Base-by-base conservation (phyloP, 92 coral and sea anemone species). In the Micromussa lordhowensis region DNA sequence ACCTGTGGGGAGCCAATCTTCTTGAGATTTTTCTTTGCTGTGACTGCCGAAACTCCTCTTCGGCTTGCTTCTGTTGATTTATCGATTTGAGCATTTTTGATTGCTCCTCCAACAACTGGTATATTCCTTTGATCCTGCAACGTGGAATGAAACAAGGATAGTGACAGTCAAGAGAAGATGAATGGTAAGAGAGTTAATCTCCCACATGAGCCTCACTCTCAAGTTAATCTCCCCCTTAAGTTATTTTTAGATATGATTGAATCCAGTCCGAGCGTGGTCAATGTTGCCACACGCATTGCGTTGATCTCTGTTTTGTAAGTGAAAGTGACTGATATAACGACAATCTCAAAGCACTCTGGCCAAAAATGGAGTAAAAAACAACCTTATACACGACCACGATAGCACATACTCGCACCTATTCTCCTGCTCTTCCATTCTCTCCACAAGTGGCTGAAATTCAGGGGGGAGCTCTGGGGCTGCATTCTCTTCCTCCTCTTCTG, bases 361-460 rank as follows among this genome's bases (percentile, higher is more conserved):
- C 21, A 18, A 59, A 59, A 59, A 21, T 59, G 3, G 9, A 4
- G n/a, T 24, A 59, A 59, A 21, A 3, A 3, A 21, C 22, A 59
- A 59, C 66, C 9, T 59, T 59, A 4, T 18, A 5, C n/a, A 21
- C 7, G 66, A 59, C 66, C 51, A 13, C 5, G 26, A 59, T 5
- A 59, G 68, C 1, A 0, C 34, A 69, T 1, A 18, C 15, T 75
- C 57, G 16, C 68, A 93, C 95, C 88, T 93, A 34, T 83, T 87
- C 82, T 93, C 93, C 77, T 93, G 95, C 38, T 93, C 91, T 38
- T 90, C 89, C 38, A 93, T 90, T 84, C 86, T 90, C 55, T 87
- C 77, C 75, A 78, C 19, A 40, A 90, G 53, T 11, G 88, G 88
- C 16, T 85, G 74, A 85, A 85, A 75, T 26, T 70, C 88, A 74